Conservation (phyloP, 1,140 invertebrate species). For the Pectinophora gossypiella region DNA sequence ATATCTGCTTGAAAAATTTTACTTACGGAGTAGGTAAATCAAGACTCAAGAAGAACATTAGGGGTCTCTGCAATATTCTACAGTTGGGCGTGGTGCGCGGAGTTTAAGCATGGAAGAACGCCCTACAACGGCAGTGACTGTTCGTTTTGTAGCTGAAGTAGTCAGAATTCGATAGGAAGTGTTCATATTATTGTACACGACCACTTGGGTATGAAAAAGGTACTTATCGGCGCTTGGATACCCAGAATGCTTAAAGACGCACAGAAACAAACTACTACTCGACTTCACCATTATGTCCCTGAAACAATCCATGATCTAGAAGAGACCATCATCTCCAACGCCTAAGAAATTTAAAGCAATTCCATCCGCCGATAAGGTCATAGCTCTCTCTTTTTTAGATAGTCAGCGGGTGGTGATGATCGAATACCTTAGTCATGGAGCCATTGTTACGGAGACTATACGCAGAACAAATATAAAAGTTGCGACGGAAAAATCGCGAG, state of each 20-base stretch:
- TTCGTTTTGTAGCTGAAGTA: too few species aligned
- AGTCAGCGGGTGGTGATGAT: constrained; percentile 15
- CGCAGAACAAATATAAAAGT: constrained; percentile 3
- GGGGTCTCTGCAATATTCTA: too few species aligned
- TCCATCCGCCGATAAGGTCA: constrained; percentile 26
- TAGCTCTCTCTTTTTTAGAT: constrained; percentile 36
- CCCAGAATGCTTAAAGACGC: constrained; percentile 5
- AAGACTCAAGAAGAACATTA: too few species aligned
- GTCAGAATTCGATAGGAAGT: too few species aligned
- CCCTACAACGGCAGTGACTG: too few species aligned
- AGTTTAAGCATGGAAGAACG: too few species aligned
- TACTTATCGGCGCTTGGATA: constrained; percentile 3
- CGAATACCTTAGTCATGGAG: constrained; percentile 5
- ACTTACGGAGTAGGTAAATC: too few species aligned
- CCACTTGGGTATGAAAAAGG: constrained; percentile 9
- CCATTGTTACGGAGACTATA: not conserved
- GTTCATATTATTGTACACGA: constrained; percentile 2
- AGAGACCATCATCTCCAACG: constrained; percentile 5
- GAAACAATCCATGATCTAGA: constrained; percentile 9
- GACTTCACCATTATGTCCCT: constrained; percentile 2
- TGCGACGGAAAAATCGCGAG: constrained; percentile 7
- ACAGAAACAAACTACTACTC: constrained; percentile 5
- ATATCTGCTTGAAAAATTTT: too few species aligned
- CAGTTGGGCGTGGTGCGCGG: too few species aligned
- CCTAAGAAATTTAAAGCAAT: constrained; percentile 22